Evolutionary conservation across 2,888 invertebrate species (phyloP), one percentile per base, ranked within the genome.

Genomic region (Choreutis nemorana): DNA sequence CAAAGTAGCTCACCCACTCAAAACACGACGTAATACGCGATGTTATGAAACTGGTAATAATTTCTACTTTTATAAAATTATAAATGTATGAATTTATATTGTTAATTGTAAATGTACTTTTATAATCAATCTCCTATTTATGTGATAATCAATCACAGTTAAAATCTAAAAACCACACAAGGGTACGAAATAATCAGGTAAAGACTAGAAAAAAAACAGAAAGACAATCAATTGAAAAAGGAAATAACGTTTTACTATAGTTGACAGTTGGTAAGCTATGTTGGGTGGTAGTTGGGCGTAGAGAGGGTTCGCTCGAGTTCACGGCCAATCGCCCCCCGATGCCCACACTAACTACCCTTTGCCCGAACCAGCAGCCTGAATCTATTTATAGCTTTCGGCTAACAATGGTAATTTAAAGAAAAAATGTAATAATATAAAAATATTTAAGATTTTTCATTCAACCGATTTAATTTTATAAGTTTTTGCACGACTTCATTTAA

Each of bases 251-350:
- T 7, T 7, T 8, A 7, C 7, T 10, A 5, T 10, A n/a, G 15
- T 12, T 33, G 11, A 26, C 14, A 27, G 5, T 21, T 22, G 15
- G 37, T 35, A 41, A 38, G 44, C 13, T 25, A 40, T 30, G 26
- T 25, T 18, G 25, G 31, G 35, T 32, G 38, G 42, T 38, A 39
- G 33, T 37, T 31, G 40, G 32, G 45, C 45, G 50, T 49, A 42
- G 47, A 41, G 42, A 43, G 55, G 63, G 75, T 59, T 71, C 71
- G 70, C 34, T 38, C 14, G 64, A 64, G 78, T 77, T 78, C 77
- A 78, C 59, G 77, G 77, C 62, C 70, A 50, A 43, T 7, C 14
- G 26, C 25, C 36, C 36, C 42, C 37, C 44, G 37, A 43, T 45
- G 39, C 35, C 33, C 40, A 48, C 49, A 40, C 42, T 41, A 23